These are phyloP conservation scores for Marasmarcha lunaedactyla DNA, from an alignment of 2,888 invertebrate genomes.

Conservation along the genomic window DNA sequence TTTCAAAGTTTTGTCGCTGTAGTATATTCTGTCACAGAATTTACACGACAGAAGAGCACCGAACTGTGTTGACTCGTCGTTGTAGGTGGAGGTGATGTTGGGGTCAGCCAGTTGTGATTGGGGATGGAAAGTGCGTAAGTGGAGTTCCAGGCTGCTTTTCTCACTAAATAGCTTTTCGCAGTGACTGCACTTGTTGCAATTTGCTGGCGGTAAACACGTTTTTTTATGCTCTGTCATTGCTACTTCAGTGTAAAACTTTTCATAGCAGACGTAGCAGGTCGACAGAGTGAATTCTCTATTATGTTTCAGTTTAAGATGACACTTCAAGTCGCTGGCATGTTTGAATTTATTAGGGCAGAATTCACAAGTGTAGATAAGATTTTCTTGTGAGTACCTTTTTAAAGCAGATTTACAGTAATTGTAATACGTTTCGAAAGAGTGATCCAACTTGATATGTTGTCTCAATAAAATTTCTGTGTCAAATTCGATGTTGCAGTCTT, in stretches of 20 bases:
- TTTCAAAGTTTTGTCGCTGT: conserved; percentile 44
- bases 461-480: conserved; percentile 29
- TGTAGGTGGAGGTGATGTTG: conserved; percentile 30
- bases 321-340: conserved; percentile 36
- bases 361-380: conserved; percentile 29
- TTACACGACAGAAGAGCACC: conserved; percentile 29
- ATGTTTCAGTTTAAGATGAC: conserved; percentile 37
- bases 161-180: conserved; percentile 53
- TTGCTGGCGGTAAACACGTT: conserved; percentile 34
- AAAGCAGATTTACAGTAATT: conserved; percentile 26
- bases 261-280: conserved; percentile 48
- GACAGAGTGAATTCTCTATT: conserved; percentile 35
- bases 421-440: conserved; percentile 42
- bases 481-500: conserved; percentile 28
- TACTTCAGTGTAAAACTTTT: conserved; percentile 40
- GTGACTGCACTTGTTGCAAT: conserved; percentile 35
- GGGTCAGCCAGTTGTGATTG: conserved; percentile 42
- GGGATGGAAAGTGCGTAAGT: conserved; percentile 43
- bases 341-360: conserved; percentile 28
- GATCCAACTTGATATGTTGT: conserved; percentile 37
- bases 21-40: conserved; percentile 38
- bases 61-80: conserved; percentile 20
- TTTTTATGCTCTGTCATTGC: conserved; percentile 33
- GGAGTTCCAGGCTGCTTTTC: conserved; percentile 43
- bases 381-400: conserved; percentile 10